Evolutionary conservation across 1,140 invertebrate genomes (phyloP), one percentile per base, ranked within the genome.

Genomic region (Drosophila nannoptera): DNA sequence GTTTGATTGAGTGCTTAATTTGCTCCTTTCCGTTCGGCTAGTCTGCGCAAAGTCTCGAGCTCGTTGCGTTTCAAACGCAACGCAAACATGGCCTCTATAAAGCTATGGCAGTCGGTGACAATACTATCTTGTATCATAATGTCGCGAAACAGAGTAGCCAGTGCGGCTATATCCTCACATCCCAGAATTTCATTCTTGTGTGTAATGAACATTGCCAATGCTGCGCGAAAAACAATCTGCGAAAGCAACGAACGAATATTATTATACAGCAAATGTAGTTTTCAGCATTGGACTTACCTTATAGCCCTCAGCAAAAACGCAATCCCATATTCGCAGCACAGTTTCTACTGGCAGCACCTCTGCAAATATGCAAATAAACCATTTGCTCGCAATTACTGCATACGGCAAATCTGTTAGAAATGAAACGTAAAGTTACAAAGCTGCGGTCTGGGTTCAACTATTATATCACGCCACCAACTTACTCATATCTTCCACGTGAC

Each of bases 271-370:
- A 11, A 11, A 22, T 14, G 32, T 53, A 5, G 2, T 4, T 32
- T 8, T 31, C 6, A 12, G 11, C 9, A 8, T 5, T 5, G 1
- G 5, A 29, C 31, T 89, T 65, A 95, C 92, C 89, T 97, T 98
- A 40, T 94, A 95, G 16, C 97, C 97, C 90, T 98, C 97, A 74
- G 96, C 95, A 90, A 99, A 97, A 43, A 99, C 90, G 81, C 96
- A 97, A 90, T 99, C 97, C 97, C 97, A 98, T 88, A 98, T 95
- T 77, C 97, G 91, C 3, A 98, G 90, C 36, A 97, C 96, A 32
- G 97, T 98, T 92, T 98, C 97, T 62, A 95, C 94, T 9, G 96
- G 97, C 53, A 98, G 91, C 63, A 97, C 96, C 91, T 98, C 97
- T 48, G 95, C 95, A 90, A 95, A 98, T 7, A 97, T 90, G 88